A percentile compares a stretch with the other conserved stretches of the same genome.
Conservation (phyloP, 2,113 vertebrate species). For the Callithrix jacchus region DNA sequence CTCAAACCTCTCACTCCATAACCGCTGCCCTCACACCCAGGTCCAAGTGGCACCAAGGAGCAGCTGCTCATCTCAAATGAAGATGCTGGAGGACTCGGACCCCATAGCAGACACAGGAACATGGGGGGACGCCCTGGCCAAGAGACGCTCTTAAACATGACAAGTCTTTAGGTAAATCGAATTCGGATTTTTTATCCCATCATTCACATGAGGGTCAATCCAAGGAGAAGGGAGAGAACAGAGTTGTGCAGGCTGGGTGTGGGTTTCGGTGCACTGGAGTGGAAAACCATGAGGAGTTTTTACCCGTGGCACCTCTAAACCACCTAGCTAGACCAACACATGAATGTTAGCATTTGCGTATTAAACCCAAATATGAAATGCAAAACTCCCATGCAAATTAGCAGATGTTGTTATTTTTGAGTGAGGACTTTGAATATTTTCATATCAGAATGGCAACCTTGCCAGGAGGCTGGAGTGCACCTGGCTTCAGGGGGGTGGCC, state of each 20-base stretch:
- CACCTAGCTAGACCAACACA: conserved; percentile 30
- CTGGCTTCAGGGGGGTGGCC: not conserved
- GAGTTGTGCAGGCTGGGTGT: not conserved
- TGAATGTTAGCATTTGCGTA: conserved; percentile 21
- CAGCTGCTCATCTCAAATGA: not conserved
- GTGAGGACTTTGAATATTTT: conserved; percentile 54
- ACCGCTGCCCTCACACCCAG: not conserved
- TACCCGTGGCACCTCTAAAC: not conserved
- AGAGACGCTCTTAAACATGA: not conserved
- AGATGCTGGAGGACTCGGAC: not conserved
- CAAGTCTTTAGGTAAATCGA: not conserved
- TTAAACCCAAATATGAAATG: conserved; percentile 46
- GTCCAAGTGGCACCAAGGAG: not conserved
- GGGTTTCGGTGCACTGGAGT: not conserved
- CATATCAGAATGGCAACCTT: not conserved
- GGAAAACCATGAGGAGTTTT: not conserved
- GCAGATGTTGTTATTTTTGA: conserved; percentile 67
- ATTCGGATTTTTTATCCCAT: not conserved
- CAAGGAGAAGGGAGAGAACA: rapidly evolving
- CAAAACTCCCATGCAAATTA: conserved; percentile 61
- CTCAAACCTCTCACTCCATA: not conserved
- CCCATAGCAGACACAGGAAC: not conserved
- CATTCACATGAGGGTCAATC: not conserved
- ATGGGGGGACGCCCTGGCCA: not conserved
- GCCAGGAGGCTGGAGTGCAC: not conserved